Evolutionary conservation across 2,888 invertebrate species (phyloP), one percentile per base, ranked within the genome.

Genomic region (Drosophila tanythrix): DNA sequence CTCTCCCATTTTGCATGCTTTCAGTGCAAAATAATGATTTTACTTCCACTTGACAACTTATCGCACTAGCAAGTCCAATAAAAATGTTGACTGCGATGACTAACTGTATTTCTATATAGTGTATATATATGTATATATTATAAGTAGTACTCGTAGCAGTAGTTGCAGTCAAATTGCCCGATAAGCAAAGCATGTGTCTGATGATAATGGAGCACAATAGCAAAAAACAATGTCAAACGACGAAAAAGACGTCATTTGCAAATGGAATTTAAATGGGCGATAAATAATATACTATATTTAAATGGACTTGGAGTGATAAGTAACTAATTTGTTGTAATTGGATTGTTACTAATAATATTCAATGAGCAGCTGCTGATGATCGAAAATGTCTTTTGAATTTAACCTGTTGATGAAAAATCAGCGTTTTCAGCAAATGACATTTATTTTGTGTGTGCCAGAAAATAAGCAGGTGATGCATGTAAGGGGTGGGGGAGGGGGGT

Each of bases 391-490:
- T n/a, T 46, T 63, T 48, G 35, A 18, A 52, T 60, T 70, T 57
- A 76, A 78, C 77, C 81, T 76, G 77, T 78, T 78, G 77, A 57
- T 76, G 62, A 53, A 55, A 76, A 18, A 18, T 11, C n/a, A 43
- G n/a, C 11, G 56, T 60, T 68, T 61, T 36, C 52, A 11, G 43
- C 51, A 53, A 52, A 40, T 13, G 7, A 8, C 70, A 70, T 66
- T 81, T 57, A 70, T 80, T 64, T 80, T 65, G 66, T 71, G 81
- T 61, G 59, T 76, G 77, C 77, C 81, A 68, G 59, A 66, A 73
- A 40, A 60, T 62, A 46, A 63, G 18, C 58, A 69, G 4, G 18
- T 3, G 66, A 11, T 5, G 4, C 25, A 21, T 2, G 3, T 4
- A 15, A 21, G 7, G 2, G n/a, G 46, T 21, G 10, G 0, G 13